A percentile compares a stretch with the other conserved stretches of the same genome.
These are phyloP conservation scores for Standfussiana lucernea DNA, from an alignment of 2,888 invertebrate species.

Conservation along the genomic window DNA sequence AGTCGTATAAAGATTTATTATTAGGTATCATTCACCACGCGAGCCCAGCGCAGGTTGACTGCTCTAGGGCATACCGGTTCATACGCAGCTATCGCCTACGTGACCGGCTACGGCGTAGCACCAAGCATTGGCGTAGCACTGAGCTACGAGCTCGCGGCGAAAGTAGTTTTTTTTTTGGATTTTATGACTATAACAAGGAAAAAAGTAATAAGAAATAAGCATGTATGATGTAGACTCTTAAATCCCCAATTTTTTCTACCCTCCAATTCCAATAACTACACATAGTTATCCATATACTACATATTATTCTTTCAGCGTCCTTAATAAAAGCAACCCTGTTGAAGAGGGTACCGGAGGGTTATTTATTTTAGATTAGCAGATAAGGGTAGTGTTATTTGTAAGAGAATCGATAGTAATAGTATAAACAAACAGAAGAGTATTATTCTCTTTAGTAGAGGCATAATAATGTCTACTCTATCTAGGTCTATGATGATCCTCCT, in stretches of 20 bases:
- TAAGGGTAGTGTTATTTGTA: conserved; percentile 51
- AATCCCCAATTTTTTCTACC: not conserved
- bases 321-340: conserved; percentile 55
- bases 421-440: conserved; percentile 38
- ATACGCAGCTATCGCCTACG: not conserved
- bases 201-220: not conserved
- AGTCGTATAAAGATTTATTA: no score
- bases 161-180: not conserved
- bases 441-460: not conserved
- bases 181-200: not conserved
- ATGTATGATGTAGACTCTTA: not conserved
- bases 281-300: conserved; percentile 12
- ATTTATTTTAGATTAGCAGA: conserved; percentile 66
- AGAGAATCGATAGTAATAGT: conserved; percentile 33
- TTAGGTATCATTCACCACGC: no score
- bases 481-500: not conserved
- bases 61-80: not conserved
- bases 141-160: not conserved
- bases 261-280: not conserved
- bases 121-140: not conserved
- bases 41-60: no score
- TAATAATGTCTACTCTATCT: no score
- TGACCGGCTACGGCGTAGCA: not conserved
- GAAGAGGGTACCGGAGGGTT: conserved; percentile 50
- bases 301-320: conserved; percentile 45